phyloP scores from a whole-genome alignment of 2,113 vertebrate species.

The Shinisaurus crocodilurus region DNA sequence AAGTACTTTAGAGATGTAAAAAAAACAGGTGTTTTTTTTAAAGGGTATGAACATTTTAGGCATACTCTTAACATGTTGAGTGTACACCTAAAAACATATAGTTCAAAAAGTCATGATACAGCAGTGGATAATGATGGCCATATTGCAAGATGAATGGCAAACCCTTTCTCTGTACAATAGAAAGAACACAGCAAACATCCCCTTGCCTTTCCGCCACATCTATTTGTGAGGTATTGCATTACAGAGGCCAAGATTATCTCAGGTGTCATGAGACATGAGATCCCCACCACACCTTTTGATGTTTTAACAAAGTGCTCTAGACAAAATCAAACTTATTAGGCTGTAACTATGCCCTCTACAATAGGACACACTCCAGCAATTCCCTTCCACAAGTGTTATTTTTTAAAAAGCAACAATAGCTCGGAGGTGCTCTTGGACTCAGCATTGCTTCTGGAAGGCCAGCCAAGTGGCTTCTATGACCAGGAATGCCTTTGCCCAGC shows the following conservation, averaged over 20 bases:
- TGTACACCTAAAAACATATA: not conserved
- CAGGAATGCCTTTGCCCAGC: no score
- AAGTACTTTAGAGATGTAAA: not conserved
- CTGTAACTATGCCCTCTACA: constrained; percentile 39
- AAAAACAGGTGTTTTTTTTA: not conserved
- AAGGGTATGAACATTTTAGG: not conserved
- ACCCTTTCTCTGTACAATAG: not conserved
- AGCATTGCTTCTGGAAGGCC: no score
- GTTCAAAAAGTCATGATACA: not conserved
- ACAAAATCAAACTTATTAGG: constrained; percentile 11
- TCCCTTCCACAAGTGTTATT: constrained; percentile 58
- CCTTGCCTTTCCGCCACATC: not conserved
- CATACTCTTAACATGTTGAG: not conserved
- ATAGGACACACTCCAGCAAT: constrained; percentile 48
- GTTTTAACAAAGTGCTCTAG: not conserved
- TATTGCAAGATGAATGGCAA: not conserved
- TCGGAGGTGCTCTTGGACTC: no score
- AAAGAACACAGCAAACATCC: not conserved
- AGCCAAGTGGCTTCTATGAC: no score
- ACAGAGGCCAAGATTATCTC: not conserved
- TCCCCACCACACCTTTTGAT: not conserved
- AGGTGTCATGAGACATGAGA: not conserved
- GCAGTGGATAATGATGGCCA: not conserved
- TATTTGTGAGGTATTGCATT: not conserved
- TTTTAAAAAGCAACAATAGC: constrained; percentile 19